These are phyloP conservation scores for Cherax destructor DNA, from an alignment of 1,140 invertebrate genomes.

Conservation along the genomic window DNA sequence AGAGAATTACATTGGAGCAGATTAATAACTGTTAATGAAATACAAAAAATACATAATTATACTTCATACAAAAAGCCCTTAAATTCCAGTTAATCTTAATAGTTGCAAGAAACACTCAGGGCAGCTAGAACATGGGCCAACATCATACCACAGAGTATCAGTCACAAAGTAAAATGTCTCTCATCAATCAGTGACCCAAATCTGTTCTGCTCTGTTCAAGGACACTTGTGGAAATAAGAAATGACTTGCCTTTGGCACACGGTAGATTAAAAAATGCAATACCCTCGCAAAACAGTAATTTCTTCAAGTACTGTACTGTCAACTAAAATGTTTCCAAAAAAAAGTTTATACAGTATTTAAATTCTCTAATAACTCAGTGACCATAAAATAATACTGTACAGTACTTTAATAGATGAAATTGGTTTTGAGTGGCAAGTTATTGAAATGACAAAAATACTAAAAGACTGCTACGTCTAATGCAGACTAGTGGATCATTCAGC, in stretches of 20 bases:
- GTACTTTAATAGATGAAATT: not conserved
- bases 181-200: conserved; percentile 7
- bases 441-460: conserved; percentile 5
- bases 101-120: conserved; percentile 25
- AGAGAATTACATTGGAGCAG: conserved; percentile 24
- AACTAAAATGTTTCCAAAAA: not conserved
- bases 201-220: conserved; percentile 27
- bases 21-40: conserved; percentile 33
- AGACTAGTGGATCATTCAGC: conserved; percentile 32
- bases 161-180: not conserved
- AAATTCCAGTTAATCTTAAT: conserved; percentile 14
- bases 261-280: conserved; percentile 8
- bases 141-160: not conserved
- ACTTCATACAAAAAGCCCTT: conserved; percentile 7
- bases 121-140: conserved; percentile 21
- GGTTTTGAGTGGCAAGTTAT: conserved; percentile 11
- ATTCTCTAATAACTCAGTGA: not conserved
- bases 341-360: not conserved
- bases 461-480: conserved; percentile 17
- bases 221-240: conserved; percentile 48
- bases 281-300: not conserved
- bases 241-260: conserved; percentile 40
- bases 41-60: conserved; percentile 12
- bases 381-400: not conserved
- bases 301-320: not conserved